Evolutionary conservation across 2,113 vertebrate species (phyloP).

Genomic region (Chascanopsetta lugubris): DNA sequence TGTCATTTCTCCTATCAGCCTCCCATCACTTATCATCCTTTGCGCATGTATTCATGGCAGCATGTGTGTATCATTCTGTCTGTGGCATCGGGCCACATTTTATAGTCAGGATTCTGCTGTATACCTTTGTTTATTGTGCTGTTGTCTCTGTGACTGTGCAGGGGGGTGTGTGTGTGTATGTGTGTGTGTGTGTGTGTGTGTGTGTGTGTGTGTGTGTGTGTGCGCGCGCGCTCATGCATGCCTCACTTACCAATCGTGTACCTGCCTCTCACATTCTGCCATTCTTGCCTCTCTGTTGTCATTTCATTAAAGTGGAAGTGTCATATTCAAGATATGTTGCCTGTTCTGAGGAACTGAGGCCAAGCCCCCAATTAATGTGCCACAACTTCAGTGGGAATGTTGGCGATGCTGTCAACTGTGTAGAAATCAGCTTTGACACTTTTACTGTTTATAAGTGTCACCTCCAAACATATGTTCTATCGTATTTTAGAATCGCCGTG

Average conservation of each 20-base stretch:
- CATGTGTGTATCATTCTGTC: not conserved
- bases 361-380: conserved; percentile 13
- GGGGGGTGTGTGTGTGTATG: not conserved
- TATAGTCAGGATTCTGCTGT: not conserved
- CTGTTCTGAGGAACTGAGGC: conserved; percentile 10
- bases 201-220: not conserved
- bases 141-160: conserved; percentile 11
- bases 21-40: not conserved
- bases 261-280: not conserved
- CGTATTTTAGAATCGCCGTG: too few species aligned
- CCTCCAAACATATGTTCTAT: too few species aligned
- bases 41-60: not conserved
- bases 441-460: too few species aligned
- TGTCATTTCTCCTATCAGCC: conserved; percentile 14
- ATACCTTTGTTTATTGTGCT: not conserved
- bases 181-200: not conserved
- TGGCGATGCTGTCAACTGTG: not conserved
- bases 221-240: not conserved
- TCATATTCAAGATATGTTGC: conserved; percentile 17
- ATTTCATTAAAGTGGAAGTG: conserved; percentile 12
- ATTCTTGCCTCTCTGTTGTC: not conserved
- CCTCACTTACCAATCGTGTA: not conserved
- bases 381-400: conserved; percentile 6
- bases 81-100: not conserved
- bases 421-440: too few species aligned